phyloP scores from a whole-genome alignment of 2,113 vertebrate genomes.

The Bostrychus sinensis region DNA sequence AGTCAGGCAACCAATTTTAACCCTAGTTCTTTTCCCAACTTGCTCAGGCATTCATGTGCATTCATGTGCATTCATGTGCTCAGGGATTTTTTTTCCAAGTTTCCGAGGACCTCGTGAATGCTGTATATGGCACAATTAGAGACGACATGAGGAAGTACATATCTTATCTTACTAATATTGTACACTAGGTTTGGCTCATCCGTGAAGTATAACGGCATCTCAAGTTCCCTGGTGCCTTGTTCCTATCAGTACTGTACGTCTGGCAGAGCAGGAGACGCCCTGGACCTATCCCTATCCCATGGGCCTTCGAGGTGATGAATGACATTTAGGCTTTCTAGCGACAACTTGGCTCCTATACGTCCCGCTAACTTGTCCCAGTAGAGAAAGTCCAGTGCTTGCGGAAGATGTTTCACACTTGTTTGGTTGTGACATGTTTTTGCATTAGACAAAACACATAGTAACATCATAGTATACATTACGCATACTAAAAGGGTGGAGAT shows the following conservation, averaged over 20 bases:
- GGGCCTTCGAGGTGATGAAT: conserved; percentile 56
- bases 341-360: conserved; percentile 51
- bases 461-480: conserved; percentile 21
- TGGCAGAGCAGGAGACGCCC: conserved; percentile 29
- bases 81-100: too few species aligned
- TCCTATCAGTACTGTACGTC: conserved; percentile 14
- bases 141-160: conserved; percentile 4
- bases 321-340: conserved; percentile 37
- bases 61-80: too few species aligned
- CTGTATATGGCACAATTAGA: not conserved
- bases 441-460: conserved; percentile 30
- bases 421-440: conserved; percentile 40
- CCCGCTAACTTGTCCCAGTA: conserved; percentile 56
- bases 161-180: not conserved
- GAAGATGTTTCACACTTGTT: conserved; percentile 10
- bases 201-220: conserved; percentile 10
- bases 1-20: too few species aligned
- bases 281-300: conserved; percentile 40
- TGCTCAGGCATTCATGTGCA: too few species aligned
- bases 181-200: not conserved
- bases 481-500: conserved; percentile 26
- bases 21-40: too few species aligned
- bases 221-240: conserved; percentile 25
- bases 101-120: too few species aligned
- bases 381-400: conserved; percentile 30